Percentiles rank a stretch among this genome's conserved stretches.
Conservation (phyloP, 2,113 vertebrate genomes). For the Vombatus ursinus region DNA sequence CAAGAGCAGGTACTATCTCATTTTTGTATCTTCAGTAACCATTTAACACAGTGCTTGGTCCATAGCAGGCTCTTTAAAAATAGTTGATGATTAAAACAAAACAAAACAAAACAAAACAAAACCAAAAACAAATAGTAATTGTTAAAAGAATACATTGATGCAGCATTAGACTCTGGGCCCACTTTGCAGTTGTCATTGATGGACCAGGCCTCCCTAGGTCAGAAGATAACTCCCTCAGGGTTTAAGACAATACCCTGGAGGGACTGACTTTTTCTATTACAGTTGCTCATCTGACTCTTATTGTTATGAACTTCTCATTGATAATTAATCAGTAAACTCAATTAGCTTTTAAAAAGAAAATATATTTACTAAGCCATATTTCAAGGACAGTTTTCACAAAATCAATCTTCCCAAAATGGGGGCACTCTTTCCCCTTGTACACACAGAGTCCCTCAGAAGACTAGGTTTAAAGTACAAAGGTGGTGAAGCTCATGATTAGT, state of each 20-base stretch:
- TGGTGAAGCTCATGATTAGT: background rate
- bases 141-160: background rate
- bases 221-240: background rate
- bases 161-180: background rate
- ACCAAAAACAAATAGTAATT: background rate
- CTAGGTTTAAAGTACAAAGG: background rate
- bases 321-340: background rate
- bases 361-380: background rate
- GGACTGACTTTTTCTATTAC: background rate
- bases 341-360: background rate
- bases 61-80: background rate
- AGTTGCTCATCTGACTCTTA: background rate
- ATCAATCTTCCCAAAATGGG: background rate
- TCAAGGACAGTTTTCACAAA: background rate
- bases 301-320: background rate
- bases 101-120: too few relatives aligned
- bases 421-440: background rate
- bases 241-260: background rate
- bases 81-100: background rate
- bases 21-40: background rate
- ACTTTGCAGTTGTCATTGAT: background rate
- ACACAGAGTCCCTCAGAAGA: background rate
- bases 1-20: background rate
- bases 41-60: background rate
- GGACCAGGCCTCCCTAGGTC: background rate